phyloP scores from a whole-genome alignment of 1,140 invertebrate species.

The Drosophila santomea region DNA sequence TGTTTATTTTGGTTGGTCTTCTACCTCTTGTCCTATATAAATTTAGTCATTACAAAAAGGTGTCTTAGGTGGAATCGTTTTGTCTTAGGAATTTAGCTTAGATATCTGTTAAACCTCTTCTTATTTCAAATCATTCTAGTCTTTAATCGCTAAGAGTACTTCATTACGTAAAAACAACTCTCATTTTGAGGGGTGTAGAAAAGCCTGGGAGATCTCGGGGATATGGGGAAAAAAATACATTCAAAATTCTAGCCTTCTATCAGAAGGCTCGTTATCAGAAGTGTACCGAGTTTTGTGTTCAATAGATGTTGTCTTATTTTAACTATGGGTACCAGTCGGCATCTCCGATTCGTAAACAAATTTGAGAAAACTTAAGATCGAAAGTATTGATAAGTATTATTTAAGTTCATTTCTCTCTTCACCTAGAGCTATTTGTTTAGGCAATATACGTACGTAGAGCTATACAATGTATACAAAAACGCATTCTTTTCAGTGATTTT shows the following conservation, averaged over 20 bases:
- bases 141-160: constrained; percentile 73
- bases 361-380: constrained; percentile 57
- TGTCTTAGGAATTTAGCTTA: constrained; percentile 83
- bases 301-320: constrained; percentile 64
- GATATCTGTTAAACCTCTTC: constrained; percentile 71
- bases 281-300: constrained; percentile 19
- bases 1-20: constrained; percentile 48
- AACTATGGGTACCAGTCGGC: constrained; percentile 79
- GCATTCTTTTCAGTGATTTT: constrained; percentile 47
- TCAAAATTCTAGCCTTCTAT: constrained; percentile 35
- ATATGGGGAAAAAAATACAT: constrained; percentile 34
- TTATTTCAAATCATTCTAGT: constrained; percentile 83
- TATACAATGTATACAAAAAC: constrained; percentile 63
- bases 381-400: constrained; percentile 40
- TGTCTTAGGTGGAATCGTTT: constrained; percentile 82
- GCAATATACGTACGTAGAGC: constrained; percentile 32
- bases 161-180: constrained; percentile 48
- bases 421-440: constrained; percentile 43
- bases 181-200: constrained; percentile 26
- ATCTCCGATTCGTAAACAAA: constrained; percentile 57
- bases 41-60: constrained; percentile 80
- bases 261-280: constrained; percentile 46
- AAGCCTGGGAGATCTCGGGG: not conserved
- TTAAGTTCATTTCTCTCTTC: constrained; percentile 28
- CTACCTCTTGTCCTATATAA: constrained; percentile 63